Percentiles rank a stretch among this genome's conserved stretches.
phyloP scores from a whole-genome alignment of 2,888 invertebrate genomes.

The Drosophila neutralis region DNA sequence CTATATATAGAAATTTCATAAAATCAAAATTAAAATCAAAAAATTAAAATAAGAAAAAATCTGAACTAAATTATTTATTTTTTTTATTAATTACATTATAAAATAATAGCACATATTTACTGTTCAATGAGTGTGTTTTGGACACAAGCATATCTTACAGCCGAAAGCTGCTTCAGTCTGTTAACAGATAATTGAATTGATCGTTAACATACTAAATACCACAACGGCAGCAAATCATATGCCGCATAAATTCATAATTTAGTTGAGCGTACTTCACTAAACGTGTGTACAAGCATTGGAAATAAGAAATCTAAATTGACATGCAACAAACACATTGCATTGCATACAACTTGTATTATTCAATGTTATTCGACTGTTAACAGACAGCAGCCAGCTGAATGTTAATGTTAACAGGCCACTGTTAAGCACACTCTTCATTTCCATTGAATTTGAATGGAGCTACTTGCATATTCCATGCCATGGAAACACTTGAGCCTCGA shows the following conservation, averaged over 20 bases:
- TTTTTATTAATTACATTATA: neutral
- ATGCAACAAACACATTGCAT: too few relatives aligned
- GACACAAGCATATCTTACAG: neutral
- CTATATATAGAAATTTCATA: neutral
- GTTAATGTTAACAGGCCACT: constrained; percentile 7
- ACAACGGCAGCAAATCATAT: neutral
- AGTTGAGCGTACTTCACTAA: neutral
- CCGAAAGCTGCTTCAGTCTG: neutral
- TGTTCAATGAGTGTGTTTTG: too few relatives aligned
- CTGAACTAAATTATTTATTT: neutral
- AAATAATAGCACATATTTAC: neutral
- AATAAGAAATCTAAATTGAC: neutral
- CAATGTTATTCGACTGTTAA: neutral
- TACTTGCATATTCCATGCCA: neutral
- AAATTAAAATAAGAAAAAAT: neutral
- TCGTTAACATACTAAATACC: neutral
- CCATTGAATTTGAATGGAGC: neutral
- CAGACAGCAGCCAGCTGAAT: neutral
- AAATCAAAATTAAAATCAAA: neutral
- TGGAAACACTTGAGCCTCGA: constrained; percentile 11
- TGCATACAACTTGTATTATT: neutral
- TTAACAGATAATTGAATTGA: neutral
- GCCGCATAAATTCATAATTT: neutral
- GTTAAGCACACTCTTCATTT: neutral
- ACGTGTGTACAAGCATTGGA: neutral